Evolutionary conservation across 2,113 vertebrate species (phyloP).

Genomic region (Colaptes auratus): DNA sequence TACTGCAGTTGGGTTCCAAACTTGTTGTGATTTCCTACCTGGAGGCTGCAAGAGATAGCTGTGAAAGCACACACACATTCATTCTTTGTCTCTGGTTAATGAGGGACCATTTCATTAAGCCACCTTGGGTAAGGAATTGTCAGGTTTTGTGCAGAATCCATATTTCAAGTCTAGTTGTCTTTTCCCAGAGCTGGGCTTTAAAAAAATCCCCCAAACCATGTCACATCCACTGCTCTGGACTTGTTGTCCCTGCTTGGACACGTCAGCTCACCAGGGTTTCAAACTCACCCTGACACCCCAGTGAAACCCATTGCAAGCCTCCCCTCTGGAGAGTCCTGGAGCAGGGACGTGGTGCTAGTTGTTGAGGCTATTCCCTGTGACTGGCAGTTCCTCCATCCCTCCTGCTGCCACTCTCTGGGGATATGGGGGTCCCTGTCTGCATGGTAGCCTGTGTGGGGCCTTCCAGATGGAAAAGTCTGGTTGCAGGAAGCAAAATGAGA

Average conservation of each 20-base stretch:
- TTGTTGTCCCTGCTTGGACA: not conserved
- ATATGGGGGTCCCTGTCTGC: not conserved
- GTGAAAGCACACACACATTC: rapidly evolving
- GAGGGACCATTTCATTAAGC: not conserved
- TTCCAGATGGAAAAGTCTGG: not conserved
- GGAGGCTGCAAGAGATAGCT: not conserved
- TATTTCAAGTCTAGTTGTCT: not conserved
- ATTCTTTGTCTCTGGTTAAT: not conserved
- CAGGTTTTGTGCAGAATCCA: not conserved
- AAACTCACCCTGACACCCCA: not conserved
- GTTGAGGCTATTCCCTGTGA: not conserved
- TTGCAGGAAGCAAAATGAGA: not conserved
- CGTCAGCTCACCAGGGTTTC: not conserved
- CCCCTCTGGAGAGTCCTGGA: rapidly evolving
- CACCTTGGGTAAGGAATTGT: not conserved
- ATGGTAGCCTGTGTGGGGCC: not conserved
- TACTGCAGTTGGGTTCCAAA: not conserved
- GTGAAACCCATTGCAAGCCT: not conserved
- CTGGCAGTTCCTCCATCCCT: not conserved
- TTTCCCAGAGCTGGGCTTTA: not conserved
- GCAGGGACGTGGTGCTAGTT: not conserved
- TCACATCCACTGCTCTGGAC: no score
- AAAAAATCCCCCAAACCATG: not conserved
- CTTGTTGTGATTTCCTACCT: not conserved
- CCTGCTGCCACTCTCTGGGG: not conserved